Conservation (phyloP, 2,888 invertebrate species). For the Caenorhabditis doughertyi region DNA sequence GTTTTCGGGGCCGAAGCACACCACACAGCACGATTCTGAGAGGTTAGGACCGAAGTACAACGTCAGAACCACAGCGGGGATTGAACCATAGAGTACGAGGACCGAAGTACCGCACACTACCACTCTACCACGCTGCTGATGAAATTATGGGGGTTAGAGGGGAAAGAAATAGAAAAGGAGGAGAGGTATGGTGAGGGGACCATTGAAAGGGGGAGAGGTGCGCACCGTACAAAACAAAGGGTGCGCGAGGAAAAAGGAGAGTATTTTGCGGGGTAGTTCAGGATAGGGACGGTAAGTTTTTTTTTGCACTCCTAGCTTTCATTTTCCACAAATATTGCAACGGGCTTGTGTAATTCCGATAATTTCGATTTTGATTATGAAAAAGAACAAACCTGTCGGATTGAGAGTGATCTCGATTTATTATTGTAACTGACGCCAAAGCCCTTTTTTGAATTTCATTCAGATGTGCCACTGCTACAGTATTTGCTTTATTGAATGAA, state of each 20-base stretch:
- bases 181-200: no score
- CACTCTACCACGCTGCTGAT: slow-evolving; percentile 9
- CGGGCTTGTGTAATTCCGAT: no score
- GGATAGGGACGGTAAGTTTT: no score
- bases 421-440: slow-evolving; percentile 18
- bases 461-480: slow-evolving; percentile 34
- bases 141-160: not conserved
- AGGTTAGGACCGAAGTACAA: not conserved
- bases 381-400: slow-evolving; percentile 19
- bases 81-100: slow-evolving; percentile 26
- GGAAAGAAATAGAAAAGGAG: no score
- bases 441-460: slow-evolving; percentile 48
- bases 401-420: slow-evolving; percentile 1
- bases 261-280: no score
- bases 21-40: not conserved
- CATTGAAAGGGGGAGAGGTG: no score
- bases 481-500: slow-evolving; percentile 64
- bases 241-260: no score
- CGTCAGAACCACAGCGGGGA: not conserved
- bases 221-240: no score
- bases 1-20: slow-evolving; percentile 21
- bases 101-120: slow-evolving; percentile 30
- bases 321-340: no score
- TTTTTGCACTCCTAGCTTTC: no score
- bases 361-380: not conserved